Base-by-base conservation (phyloP, 2,113 vertebrate genomes). In the pig (Sus scrofa) region DNA sequence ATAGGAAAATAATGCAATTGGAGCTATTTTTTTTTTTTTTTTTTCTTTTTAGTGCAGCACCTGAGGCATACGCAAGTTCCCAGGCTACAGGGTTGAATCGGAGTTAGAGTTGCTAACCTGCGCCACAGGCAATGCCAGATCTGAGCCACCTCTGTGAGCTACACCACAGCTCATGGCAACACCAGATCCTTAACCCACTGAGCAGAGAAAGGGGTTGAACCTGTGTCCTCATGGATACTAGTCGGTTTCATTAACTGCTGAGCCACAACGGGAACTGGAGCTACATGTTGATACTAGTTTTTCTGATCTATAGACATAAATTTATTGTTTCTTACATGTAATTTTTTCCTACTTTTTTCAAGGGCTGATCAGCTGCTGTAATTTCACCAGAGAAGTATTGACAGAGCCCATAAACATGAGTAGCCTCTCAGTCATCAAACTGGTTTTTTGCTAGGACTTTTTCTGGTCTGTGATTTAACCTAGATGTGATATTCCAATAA, bases 1-100 rank as follows among this genome's bases (percentile, higher is more conserved):
- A 73, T 14, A 54, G 50, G 67, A 88, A 93, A 86, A 34, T 68
- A 93, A 65, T 68, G 26, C 18, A 92, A 81, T 90, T 91, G 90
- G 37, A 90, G 19, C 24, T 44, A 44, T 8, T 44, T 44, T 44
- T 44, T n/a, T n/a, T n/a, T n/a, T n/a, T n/a, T n/a, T n/a, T 44
- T 44, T 44, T 44, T 44, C 44, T 44, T 44, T 44, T 44, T 8
- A 44, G 44, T 44, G 44, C 44, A 44, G 44, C 44, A 44, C 44
- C 44, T 44, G 44, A 44, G 44, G 44, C 44, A 44, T 44, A 44
- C 44, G 44, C 44, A 44, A 44, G 44, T 44, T 44, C 44, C 44
- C 44, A 44, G 44, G 44, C 44, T 44, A 44, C 4, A 44, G 44
- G 44, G 44, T 44, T 44, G 44, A 44, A 44, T 44, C 44, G 8